Evolutionary conservation across 2,888 invertebrate species (phyloP).

Genomic region (Molanna angustata): DNA sequence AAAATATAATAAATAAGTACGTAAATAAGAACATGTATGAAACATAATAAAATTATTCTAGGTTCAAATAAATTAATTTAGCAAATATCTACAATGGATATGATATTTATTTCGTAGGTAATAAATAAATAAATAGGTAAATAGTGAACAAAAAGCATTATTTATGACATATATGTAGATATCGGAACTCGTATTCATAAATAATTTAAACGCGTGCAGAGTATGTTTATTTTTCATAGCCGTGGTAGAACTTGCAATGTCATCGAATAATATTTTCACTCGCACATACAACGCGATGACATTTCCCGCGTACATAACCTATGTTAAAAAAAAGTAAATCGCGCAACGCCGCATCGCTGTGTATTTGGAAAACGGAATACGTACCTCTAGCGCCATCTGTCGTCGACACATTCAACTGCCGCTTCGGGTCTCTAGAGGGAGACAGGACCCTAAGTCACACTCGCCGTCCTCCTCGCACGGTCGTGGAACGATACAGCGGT

Average conservation of each 20-base stretch:
- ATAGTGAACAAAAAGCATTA: no score
- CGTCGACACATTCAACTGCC: conserved; percentile 37
- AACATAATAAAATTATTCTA: no score
- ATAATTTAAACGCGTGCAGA: neutral
- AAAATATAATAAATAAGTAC: no score
- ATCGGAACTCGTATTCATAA: no score
- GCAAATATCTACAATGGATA: no score
- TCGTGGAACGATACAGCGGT: conserved; percentile 50
- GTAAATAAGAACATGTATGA: no score
- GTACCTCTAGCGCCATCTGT: conserved; percentile 54
- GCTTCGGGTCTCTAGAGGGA: conserved; percentile 48
- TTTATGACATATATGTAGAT: no score
- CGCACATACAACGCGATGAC: neutral
- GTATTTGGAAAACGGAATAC: no score
- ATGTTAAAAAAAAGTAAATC: conserved; percentile 50
- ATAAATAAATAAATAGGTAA: no score
- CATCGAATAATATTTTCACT: neutral
- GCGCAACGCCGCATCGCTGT: conserved; percentile 53
- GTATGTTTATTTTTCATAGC: neutral
- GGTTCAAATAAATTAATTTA: no score
- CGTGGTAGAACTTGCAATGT: conserved; percentile 8
- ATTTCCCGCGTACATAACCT: conserved; percentile 31
- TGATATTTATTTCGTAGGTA: no score
- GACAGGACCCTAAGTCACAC: conserved; percentile 37
- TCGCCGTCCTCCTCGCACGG: conserved; percentile 10